A percentile compares a stretch with the other conserved stretches of the same genome.
Evolutionary conservation across 2,888 invertebrate genomes (phyloP).

Genomic region (Cyaniris semiargus): DNA sequence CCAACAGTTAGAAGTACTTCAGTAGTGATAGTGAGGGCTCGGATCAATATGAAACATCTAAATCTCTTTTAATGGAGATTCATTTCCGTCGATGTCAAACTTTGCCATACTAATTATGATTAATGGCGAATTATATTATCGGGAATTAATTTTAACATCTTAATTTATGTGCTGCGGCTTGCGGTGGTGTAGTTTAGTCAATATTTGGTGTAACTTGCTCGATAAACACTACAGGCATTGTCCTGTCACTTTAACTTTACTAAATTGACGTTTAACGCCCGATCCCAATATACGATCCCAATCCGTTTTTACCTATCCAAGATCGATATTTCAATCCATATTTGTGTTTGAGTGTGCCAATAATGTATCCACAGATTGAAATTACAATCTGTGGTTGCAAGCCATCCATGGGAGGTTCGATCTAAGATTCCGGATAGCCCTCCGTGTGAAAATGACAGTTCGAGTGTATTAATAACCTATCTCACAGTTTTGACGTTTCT

Average conservation of each 20-base stretch:
- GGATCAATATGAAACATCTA: slow-evolving; percentile 24
- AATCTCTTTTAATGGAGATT: slow-evolving; percentile 29
- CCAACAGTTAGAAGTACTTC: background rate
- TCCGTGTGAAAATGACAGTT: too few relatives aligned
- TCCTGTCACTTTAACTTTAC: background rate
- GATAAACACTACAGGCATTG: background rate
- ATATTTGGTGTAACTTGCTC: slow-evolving; percentile 7
- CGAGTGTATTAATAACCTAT: too few relatives aligned
- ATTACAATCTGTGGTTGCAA: too few relatives aligned
- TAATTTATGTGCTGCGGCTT: slow-evolving; percentile 26
- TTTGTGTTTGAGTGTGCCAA: too few relatives aligned
- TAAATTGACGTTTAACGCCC: background rate
- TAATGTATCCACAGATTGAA: too few relatives aligned
- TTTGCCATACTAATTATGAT: slow-evolving; percentile 26
- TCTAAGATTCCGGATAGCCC: too few relatives aligned
- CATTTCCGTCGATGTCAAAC: slow-evolving; percentile 28
- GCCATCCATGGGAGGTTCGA: too few relatives aligned
- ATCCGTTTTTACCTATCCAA: too few relatives aligned
- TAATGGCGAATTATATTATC: slow-evolving; percentile 19
- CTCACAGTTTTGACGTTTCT: too few relatives aligned
- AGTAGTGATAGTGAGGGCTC: background rate
- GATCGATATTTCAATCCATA: too few relatives aligned
- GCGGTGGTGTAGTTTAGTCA: slow-evolving; percentile 7
- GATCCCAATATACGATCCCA: too few relatives aligned
- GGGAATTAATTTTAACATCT: slow-evolving; percentile 25